Evolutionary conservation across 2,888 invertebrate genomes (phyloP).

Genomic region (Pandemis cinnamomeana): DNA sequence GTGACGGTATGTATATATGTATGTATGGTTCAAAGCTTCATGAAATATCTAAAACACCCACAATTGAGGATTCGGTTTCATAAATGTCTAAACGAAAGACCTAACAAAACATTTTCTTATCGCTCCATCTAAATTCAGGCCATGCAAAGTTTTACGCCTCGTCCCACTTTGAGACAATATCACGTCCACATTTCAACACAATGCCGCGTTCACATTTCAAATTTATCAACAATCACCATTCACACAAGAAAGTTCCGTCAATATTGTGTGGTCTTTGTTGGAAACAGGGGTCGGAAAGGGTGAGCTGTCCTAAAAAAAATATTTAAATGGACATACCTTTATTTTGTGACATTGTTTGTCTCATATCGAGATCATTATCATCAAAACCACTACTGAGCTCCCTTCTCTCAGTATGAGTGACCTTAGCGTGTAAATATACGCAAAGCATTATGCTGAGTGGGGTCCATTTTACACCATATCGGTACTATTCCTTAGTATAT

Average conservation of each 20-base stretch:
- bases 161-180: constrained; percentile 22
- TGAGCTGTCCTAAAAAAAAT: no score
- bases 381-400: no score
- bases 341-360: no score
- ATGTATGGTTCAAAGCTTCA: constrained; percentile 8
- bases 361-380: no score
- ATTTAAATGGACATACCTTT: no score
- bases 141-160: constrained; percentile 17
- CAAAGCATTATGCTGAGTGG: no score
- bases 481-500: no score
- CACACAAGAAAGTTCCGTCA: constrained; percentile 5
- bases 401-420: no score
- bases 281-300: no score
- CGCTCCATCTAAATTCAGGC: constrained; percentile 29
- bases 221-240: constrained; percentile 29
- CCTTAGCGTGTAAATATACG: no score
- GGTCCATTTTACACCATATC: no score
- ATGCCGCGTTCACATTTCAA: constrained; percentile 15
- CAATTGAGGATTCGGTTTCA: constrained; percentile 11
- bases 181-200: constrained; percentile 7
- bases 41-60: constrained; percentile 11
- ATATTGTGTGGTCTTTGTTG: not conserved
- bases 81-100: constrained; percentile 24
- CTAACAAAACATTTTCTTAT: constrained; percentile 18
- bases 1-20: no score